Conservation (phyloP, 2,113 vertebrate genomes). For the Otolemur garnettii region DNA sequence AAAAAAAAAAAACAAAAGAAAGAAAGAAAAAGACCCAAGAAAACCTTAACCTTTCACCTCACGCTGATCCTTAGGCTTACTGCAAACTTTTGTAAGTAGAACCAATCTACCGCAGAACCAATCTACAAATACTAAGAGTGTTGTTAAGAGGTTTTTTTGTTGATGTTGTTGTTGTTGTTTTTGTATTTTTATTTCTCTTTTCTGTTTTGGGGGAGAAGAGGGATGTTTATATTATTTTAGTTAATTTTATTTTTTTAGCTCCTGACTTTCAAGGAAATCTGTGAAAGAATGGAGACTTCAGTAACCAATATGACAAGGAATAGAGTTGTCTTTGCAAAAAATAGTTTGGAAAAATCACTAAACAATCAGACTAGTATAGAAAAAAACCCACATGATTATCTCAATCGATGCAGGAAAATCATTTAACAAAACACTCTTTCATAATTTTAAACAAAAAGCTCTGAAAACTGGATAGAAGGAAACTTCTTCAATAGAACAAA, state of each 20-base stretch:
- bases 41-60: background rate
- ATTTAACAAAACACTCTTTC: background rate
- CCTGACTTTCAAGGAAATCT: background rate
- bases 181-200: background rate
- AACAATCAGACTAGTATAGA: background rate
- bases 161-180: too few relatives aligned
- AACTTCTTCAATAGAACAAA: background rate
- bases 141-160: background rate
- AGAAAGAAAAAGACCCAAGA: background rate
- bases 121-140: background rate
- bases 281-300: background rate
- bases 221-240: background rate
- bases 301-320: background rate
- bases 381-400: background rate
- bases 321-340: background rate
- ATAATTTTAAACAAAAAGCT: background rate
- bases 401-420: background rate
- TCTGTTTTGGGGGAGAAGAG: rapidly evolving
- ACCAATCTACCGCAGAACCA: background rate
- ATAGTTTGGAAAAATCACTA: background rate
- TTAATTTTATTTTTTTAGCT: background rate
- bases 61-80: background rate
- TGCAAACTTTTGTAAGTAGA: background rate
- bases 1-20: background rate
- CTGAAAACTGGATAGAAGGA: background rate